A percentile compares a stretch with the other conserved stretches of the same genome.
Conservation (phyloP, 92 coral and sea anemone species). For the Siderastrea siderea region DNA sequence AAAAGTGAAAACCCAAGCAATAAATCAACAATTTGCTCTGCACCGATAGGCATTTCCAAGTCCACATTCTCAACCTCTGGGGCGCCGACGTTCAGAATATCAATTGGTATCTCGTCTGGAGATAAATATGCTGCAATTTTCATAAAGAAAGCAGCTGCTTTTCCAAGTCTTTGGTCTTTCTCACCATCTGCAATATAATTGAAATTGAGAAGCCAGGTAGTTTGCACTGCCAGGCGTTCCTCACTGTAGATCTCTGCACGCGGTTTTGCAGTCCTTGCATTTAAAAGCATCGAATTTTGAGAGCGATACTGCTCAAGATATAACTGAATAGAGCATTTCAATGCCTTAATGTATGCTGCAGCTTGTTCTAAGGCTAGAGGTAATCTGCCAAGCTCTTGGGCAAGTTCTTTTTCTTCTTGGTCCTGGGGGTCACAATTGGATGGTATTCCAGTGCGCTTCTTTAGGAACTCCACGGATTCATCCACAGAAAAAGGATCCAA, state of each 20-base stretch:
- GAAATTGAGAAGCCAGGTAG: conserved; percentile 71
- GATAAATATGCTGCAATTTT: conserved; percentile 23
- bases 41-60: conserved; percentile 13
- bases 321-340: not conserved
- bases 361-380: conserved; percentile 80
- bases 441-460: not conserved
- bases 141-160: conserved; percentile 1
- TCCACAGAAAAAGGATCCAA: conserved; percentile 10
- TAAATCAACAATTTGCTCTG: conserved; percentile 17
- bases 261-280: conserved; percentile 41
- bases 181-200: conserved; percentile 31
- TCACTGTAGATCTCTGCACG: conserved; percentile 26
- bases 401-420: conserved; percentile 6
- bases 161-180: conserved; percentile 21
- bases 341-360: conserved; percentile 49
- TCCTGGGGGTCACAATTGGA: not conserved
- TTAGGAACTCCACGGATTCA: conserved; percentile 3
- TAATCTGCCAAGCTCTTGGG: conserved; percentile 55
- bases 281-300: conserved; percentile 37
- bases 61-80: conserved; percentile 23
- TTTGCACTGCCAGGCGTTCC: conserved; percentile 63
- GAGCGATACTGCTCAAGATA: conserved; percentile 46
- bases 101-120: conserved; percentile 45
- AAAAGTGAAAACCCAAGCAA: conserved; percentile 40
- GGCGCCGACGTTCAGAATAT: conserved; percentile 20